Base-by-base conservation (phyloP, 2,113 vertebrate genomes). In the Elgaria multicarinata region DNA sequence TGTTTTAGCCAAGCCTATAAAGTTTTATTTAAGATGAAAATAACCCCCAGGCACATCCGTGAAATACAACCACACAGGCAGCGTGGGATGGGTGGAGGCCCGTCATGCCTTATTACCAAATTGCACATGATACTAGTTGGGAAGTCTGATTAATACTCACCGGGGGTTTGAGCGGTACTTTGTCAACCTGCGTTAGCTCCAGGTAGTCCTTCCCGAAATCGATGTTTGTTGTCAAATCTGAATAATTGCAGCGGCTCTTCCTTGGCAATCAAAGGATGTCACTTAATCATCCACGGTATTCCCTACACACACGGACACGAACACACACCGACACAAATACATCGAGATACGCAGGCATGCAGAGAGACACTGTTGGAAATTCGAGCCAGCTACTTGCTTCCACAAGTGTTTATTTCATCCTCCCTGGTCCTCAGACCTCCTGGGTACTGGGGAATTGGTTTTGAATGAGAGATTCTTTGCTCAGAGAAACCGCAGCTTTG, bases 11-110 rank as follows among this genome's bases (percentile, higher is more conserved):
- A 1, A n/a, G 64, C 6, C 71, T 93, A 80, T 92, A 71, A 85
- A 77, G 64, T 39, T 78, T 64, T 93, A 76, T 88, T 86, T 89
- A 66, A 86, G 80, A 64, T 66, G 36, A 71, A 87, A 88, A 77
- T 46, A 67, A 4, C 92, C 94, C 26, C 50, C 28, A 58, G 84
- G 4, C 39, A 87, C 88, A 89, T 74, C 90, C 64, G 0, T 87
- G 72, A 12, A 79, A 4, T 53, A 1, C 53, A n/a, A 7, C 31
- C 28, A 20, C 28, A 64, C 77, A 69, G 85, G 71, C 13, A 44
- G 18, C 2, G 0, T 8, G 74, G 77, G 1, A 18, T 22, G 58
- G 58, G 58, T 20, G 16, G 2, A 20, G 20, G 2, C 75, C 26
- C 64, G 84, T 89, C 46, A 50, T 78, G 18, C 22, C 78, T 80